Evolutionary conservation across 2,888 invertebrate genomes (phyloP).

Genomic region (Magallana nippona): DNA sequence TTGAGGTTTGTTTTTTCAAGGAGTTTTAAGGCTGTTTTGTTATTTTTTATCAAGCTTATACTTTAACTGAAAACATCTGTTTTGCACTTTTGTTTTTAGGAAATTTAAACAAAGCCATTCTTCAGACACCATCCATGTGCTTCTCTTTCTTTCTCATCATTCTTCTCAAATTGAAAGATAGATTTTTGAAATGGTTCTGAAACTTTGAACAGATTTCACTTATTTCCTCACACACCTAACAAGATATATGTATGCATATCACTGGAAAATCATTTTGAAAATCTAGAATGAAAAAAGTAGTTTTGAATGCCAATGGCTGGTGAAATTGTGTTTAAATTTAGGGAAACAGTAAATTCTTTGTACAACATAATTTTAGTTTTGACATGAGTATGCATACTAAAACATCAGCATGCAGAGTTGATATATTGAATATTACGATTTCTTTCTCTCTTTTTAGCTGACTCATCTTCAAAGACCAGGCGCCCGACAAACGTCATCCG

Average conservation of each 20-base stretch:
- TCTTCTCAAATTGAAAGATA: background rate
- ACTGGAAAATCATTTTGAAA: too few species aligned
- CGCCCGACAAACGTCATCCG: constrained; percentile 63
- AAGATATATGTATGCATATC: too few species aligned
- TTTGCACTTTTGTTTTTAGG: constrained; percentile 15
- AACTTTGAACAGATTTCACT: background rate
- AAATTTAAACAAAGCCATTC: background rate
- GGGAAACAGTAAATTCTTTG: too few species aligned
- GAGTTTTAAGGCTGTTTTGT: constrained; percentile 7
- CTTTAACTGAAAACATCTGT: background rate
- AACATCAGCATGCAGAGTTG: background rate
- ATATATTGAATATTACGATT: background rate
- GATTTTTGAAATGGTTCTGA: background rate
- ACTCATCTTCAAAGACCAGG: constrained; percentile 58
- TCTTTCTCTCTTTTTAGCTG: constrained; percentile 40
- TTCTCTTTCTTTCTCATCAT: constrained; percentile 20
- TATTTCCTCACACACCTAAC: too few species aligned
- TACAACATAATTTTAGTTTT: too few species aligned
- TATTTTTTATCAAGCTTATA: background rate
- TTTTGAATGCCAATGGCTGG: too few species aligned
- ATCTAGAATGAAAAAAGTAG: too few species aligned
- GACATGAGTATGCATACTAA: background rate
- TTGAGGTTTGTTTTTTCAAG: constrained; percentile 20
- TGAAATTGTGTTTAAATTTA: too few species aligned
- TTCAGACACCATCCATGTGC: background rate